Percentiles rank a stretch among this genome's conserved stretches.
Evolutionary conservation across 2,113 vertebrate genomes (phyloP).

Genomic region (Peromyscus polionotus): DNA sequence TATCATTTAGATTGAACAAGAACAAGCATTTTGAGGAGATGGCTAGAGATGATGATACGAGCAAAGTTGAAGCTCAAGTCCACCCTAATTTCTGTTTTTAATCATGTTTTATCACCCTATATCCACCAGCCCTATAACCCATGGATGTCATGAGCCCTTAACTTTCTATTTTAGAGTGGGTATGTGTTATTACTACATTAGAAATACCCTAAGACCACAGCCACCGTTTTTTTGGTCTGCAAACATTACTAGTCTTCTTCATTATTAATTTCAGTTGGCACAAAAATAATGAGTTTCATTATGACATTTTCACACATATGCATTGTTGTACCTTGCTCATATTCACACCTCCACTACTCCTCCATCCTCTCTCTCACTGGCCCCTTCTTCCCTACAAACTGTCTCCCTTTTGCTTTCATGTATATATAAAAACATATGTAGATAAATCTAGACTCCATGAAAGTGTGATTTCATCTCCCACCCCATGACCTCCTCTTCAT

Average conservation of each 20-base stretch:
- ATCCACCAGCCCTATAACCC: neutral
- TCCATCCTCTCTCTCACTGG: neutral
- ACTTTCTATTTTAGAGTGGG: constrained; percentile 10
- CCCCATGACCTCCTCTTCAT: neutral
- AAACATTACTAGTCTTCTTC: neutral
- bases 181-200: neutral
- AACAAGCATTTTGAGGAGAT: constrained; percentile 9
- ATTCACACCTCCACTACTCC: neutral
- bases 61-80: neutral
- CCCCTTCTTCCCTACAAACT: neutral
- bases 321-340: neutral
- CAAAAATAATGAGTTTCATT: neutral
- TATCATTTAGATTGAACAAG: neutral
- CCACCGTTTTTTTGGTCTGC: constrained; percentile 35
- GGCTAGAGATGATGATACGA: neutral
- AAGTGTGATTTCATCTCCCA: neutral
- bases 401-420: neutral
- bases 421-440: neutral
- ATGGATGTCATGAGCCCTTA: neutral
- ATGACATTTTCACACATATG: neutral
- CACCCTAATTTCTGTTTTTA: neutral
- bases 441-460: neutral
- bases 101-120: neutral
- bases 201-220: neutral
- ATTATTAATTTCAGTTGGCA: neutral